Conservation (phyloP, 1,140 invertebrate species). For the Achatina immaculata region DNA sequence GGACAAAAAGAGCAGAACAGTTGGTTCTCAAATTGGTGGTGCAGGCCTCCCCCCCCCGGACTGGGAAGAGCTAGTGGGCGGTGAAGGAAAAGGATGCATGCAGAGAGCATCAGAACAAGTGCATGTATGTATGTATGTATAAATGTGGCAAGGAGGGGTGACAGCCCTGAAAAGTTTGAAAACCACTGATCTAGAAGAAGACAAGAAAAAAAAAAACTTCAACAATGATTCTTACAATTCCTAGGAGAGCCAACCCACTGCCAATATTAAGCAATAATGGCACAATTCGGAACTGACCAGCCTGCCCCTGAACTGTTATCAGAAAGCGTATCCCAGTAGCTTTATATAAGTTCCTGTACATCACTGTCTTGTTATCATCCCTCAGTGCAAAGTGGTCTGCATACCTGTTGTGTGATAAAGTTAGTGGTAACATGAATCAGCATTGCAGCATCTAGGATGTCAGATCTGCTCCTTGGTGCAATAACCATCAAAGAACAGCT, state of each 20-base stretch:
- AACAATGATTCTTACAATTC: slow-evolving; percentile 20
- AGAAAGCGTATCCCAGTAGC: slow-evolving; percentile 74
- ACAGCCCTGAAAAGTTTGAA: too few species aligned
- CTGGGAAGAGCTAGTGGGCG: too few species aligned
- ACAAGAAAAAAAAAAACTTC: neutral
- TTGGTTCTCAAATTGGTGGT: too few species aligned
- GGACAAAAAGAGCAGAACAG: too few species aligned
- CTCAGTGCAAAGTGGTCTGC: slow-evolving; percentile 68
- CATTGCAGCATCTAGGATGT: too few species aligned
- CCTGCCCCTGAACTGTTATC: slow-evolving; percentile 72
- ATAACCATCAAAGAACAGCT: neutral
- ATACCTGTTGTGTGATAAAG: slow-evolving; percentile 64
- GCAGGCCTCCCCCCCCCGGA: too few species aligned
- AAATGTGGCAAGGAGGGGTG: too few species aligned
- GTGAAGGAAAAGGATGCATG: too few species aligned
- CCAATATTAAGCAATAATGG: slow-evolving; percentile 74
- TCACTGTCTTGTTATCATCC: neutral
- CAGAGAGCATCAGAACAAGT: too few species aligned
- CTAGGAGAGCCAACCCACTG: slow-evolving; percentile 73
- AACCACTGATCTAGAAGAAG: too few species aligned
- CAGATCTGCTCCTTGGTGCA: too few species aligned
- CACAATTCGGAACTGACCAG: slow-evolving; percentile 73
- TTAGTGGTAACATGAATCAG: neutral
- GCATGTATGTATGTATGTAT: too few species aligned
- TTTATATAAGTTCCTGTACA: slow-evolving; percentile 72